phyloP scores from a whole-genome alignment of 1,140 invertebrate genomes.

The Tachypleus tridentatus region DNA sequence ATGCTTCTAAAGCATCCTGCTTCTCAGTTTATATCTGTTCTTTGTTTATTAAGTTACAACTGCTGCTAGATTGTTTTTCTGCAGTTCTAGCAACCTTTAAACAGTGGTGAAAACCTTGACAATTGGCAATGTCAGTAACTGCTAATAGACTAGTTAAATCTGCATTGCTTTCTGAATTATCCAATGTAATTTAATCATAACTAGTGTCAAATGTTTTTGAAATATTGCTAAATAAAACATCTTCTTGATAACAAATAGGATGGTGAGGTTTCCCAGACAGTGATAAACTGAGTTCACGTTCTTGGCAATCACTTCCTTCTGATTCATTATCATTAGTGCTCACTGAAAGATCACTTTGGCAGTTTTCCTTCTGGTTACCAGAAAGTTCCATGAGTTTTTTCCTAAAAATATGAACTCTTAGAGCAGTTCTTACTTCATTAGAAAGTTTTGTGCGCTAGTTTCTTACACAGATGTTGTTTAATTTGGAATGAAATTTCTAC shows the following conservation, averaged over 20 bases:
- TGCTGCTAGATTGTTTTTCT: no score
- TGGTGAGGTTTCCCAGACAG: background rate
- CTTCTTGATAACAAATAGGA: background rate
- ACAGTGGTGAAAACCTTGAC: constrained; percentile 24
- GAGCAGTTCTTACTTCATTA: constrained; percentile 21
- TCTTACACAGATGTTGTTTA: constrained; percentile 12
- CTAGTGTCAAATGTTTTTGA: no score
- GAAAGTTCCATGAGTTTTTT: constrained; percentile 19
- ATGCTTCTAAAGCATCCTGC: constrained; percentile 45
- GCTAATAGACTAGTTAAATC: constrained; percentile 64
- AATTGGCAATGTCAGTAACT: constrained; percentile 62
- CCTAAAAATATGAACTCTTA: constrained; percentile 19
- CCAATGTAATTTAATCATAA: background rate
- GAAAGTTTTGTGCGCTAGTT: constrained; percentile 15
- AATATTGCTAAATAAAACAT: background rate
- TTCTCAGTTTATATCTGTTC: constrained; percentile 9
- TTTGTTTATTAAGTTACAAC: no score
- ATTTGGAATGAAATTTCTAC: constrained; percentile 16
- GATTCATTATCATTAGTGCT: background rate
- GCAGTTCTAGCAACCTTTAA: constrained; percentile 2
- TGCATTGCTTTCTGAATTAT: constrained; percentile 21
- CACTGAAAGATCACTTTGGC: background rate
- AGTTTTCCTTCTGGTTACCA: no score
- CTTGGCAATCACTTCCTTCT: no score
- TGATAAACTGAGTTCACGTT: background rate